phyloP scores from a whole-genome alignment of 2,888 invertebrate genomes.

The Drosophila neonasuta region DNA sequence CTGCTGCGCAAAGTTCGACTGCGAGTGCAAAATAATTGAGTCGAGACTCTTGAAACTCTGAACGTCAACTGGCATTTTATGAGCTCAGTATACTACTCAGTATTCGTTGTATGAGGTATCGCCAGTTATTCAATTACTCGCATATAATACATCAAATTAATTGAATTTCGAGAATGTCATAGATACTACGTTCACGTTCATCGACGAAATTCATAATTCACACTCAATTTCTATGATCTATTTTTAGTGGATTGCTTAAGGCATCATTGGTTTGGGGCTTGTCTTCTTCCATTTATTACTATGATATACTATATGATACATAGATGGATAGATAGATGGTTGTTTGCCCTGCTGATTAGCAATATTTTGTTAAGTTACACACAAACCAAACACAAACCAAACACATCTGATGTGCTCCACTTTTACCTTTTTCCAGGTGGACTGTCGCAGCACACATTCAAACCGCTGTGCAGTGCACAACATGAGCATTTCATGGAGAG shows the following conservation, averaged over 20 bases:
- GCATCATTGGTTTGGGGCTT: background rate
- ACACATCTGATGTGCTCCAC: background rate
- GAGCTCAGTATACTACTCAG: conserved; percentile 2
- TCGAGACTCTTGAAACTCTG: conserved; percentile 25
- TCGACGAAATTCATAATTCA: conserved; percentile 8
- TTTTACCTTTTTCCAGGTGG: conserved; percentile 69
- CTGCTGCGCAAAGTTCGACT: conserved; percentile 67
- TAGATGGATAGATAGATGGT: background rate
- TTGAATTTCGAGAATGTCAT: conserved; percentile 40
- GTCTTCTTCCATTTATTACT: conserved; percentile 5
- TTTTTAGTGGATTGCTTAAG: conserved; percentile 36
- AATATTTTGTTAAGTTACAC: conserved; percentile 16
- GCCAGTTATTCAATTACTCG: conserved; percentile 50
- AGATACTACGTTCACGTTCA: conserved; percentile 7
- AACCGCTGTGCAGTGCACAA: conserved; percentile 80
- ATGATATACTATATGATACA: background rate
- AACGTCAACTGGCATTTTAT: conserved; percentile 6
- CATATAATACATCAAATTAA: conserved; percentile 47
- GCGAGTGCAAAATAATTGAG: conserved; percentile 74
- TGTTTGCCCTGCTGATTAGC: conserved; percentile 15
- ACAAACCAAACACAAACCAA: background rate
- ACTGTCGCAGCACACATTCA: conserved; percentile 78
- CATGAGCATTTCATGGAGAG: conserved; percentile 81
- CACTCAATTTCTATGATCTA: conserved; percentile 21
- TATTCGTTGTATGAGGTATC: conserved; percentile 18